Evolutionary conservation across 2,888 invertebrate species (phyloP).

Genomic region (Kryphioiulus occultus): DNA sequence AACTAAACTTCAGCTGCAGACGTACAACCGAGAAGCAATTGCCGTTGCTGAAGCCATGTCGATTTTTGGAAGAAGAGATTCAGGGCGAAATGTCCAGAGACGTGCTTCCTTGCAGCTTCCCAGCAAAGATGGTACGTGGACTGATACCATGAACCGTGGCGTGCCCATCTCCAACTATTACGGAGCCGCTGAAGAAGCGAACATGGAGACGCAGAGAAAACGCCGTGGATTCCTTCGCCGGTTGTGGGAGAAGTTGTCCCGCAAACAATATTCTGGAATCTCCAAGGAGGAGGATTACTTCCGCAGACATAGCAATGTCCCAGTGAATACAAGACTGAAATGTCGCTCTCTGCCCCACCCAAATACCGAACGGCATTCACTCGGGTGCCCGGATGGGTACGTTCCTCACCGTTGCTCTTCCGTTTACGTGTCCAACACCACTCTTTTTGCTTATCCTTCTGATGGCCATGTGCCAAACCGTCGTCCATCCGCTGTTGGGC

Average conservation of each 20-base stretch:
- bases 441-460: not conserved
- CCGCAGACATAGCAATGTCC: not conserved
- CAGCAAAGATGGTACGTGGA: not conserved
- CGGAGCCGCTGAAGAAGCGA: too few species aligned
- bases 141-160: not conserved
- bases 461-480: not conserved
- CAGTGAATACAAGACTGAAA: not conserved
- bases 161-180: not conserved
- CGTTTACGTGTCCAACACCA: not conserved
- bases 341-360: not conserved
- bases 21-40: too few species aligned
- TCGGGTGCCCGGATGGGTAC: not conserved
- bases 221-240: not conserved
- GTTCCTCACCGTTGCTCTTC: not conserved
- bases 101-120: not conserved
- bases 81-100: not conserved
- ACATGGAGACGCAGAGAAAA: not conserved
- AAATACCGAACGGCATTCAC: not conserved
- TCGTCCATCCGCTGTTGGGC: not conserved
- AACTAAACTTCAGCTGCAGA: not conserved
- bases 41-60: not conserved
- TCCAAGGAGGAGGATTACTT: not conserved
- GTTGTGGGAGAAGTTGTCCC: not conserved
- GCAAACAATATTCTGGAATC: not conserved
- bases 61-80: not conserved